These are phyloP conservation scores for Macroramphosus scolopax DNA, from an alignment of 2,797 vertebrate species.

Conservation along the genomic window DNA sequence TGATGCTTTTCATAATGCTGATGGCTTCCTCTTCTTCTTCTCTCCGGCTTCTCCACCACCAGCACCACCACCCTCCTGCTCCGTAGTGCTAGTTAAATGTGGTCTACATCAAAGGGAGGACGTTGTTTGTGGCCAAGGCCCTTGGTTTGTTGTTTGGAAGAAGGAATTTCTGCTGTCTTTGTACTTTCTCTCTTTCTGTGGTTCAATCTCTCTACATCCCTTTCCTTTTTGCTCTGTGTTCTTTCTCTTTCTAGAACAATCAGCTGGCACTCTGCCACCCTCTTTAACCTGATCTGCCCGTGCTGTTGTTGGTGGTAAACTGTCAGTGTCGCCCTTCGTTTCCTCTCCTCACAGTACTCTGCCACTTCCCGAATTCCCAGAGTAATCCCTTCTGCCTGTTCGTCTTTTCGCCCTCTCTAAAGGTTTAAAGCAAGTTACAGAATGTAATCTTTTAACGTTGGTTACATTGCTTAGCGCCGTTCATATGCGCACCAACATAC, in stretches of 20 bases:
- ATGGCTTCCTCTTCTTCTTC: constrained; percentile 67
- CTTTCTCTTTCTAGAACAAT: constrained; percentile 55
- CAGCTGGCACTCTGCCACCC: constrained; percentile 46
- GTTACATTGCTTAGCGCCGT: constrained; percentile 72
- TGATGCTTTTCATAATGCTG: constrained; percentile 74
- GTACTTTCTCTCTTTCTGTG: constrained; percentile 33
- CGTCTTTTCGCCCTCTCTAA: constrained; percentile 59
- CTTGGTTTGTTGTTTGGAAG: constrained; percentile 65
- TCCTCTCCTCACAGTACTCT: constrained; percentile 32
- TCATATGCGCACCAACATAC: constrained; percentile 23
- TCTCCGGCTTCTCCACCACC: constrained; percentile 54
- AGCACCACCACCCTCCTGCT: constrained; percentile 46
- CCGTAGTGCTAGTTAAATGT: constrained; percentile 56
- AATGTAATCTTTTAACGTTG: constrained; percentile 72
- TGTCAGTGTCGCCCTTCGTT: constrained; percentile 56
- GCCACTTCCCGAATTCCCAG: constrained; percentile 56
- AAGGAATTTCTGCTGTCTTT: constrained; percentile 64
- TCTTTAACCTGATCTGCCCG: constrained; percentile 59
- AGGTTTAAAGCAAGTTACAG: constrained; percentile 69
- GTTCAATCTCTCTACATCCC: constrained; percentile 46
- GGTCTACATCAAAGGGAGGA: constrained; percentile 75
- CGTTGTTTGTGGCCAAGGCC: constrained; percentile 64
- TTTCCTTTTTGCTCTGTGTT: constrained; percentile 32
- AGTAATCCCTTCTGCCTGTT: constrained; percentile 64
- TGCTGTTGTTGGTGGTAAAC: constrained; percentile 50